Evolutionary conservation across 1,140 invertebrate genomes (phyloP), one percentile per base, ranked within the genome.

Genomic region (Trichogramma pretiosum): DNA sequence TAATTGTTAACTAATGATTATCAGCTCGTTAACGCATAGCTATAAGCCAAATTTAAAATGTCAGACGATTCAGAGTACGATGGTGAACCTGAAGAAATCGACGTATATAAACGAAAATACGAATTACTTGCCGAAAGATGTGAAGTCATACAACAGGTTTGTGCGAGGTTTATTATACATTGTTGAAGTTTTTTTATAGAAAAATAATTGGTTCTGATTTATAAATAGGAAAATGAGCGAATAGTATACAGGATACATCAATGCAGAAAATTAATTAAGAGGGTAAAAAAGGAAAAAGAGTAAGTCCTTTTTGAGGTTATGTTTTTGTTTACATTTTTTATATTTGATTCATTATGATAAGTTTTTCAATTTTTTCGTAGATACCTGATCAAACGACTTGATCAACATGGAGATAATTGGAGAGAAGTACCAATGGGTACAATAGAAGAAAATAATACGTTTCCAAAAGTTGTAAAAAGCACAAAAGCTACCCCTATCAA

Each of bases 201-300:
- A 23, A 38, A 26, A 33, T 14, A 28, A 43, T 41, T 19, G 28
- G 32, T 38, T 45, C 5, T 18, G 55, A 13, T 17, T 61, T 63
- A 28, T n/a, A n/a, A n/a, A 14, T 43, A 74, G 72, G 72, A 74
- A 41, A 74, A 74, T 53, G 71, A 74, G 41, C 60, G 72, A 55
- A 48, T 74, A 32, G 68, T 73, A 19, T 67, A 73, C 51, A 66
- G 72, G 23, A 71, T 73, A 48, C 71, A 74, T 43, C 63, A 56
- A 39, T 62, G 68, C 11, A 63, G 67, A 24, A 71, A 72, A 55
- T 52, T 72, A 10, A 59, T 73, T 17, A 67, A 69, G 54, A 63
- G 65, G 9, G 64, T 62, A 3, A 56, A 70, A 46, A 68, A 73
- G 56, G 70, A 74, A 47, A 72, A 73, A 61, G 73, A 65, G 71